These are phyloP conservation scores for Excalfactoria chinensis DNA, from an alignment of 2,113 vertebrate genomes.

Conservation along the genomic window DNA sequence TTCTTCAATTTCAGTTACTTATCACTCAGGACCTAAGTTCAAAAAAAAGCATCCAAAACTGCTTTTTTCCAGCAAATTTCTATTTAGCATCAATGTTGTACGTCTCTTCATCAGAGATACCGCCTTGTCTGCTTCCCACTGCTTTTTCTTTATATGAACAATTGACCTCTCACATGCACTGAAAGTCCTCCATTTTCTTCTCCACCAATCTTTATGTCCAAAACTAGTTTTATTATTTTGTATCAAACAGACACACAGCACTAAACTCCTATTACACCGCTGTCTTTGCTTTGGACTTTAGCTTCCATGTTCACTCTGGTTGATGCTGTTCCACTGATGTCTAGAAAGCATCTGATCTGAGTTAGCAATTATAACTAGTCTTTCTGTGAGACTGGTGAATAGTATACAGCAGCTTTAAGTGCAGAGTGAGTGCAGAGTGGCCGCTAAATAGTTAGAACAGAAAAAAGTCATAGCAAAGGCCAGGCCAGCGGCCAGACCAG, in stretches of 20 bases:
- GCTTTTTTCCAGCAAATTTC: neutral
- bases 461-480: neutral
- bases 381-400: neutral
- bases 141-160: neutral
- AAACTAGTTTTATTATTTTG: neutral
- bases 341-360: neutral
- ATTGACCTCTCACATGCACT: neutral
- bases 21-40: neutral
- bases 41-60: neutral
- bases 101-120: neutral
- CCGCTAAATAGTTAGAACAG: neutral
- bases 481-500: rapidly evolving
- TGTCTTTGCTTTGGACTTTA: neutral
- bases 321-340: neutral
- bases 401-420: too few relatives aligned
- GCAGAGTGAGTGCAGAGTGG: too few relatives aligned
- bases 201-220: neutral
- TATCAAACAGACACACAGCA: neutral
- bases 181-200: neutral
- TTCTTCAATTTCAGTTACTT: neutral
- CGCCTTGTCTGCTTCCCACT: neutral
- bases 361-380: neutral
- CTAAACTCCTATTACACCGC: neutral
- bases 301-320: neutral
- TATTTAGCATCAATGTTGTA: neutral